Evolutionary conservation across 2,888 invertebrate genomes (phyloP), one percentile per base, ranked within the genome.

Genomic region (Agonum fuliginosum): DNA sequence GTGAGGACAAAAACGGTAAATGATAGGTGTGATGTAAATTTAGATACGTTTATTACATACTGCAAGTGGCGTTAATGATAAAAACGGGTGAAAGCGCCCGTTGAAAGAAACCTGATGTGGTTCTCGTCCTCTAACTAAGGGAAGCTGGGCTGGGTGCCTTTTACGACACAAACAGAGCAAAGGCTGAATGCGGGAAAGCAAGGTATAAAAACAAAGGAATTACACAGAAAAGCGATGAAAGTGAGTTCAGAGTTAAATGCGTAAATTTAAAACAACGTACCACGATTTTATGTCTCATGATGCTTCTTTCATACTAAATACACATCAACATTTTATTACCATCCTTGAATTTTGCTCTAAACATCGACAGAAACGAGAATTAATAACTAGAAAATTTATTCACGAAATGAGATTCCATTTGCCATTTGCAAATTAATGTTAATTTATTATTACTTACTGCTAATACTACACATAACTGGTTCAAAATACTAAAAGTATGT

Each of bases 151-250:
- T 27, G 58, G 48, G 58, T 62, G 58, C 58, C 58, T 27, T 62
- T 62, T 62, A 62, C 58, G 58, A 62, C 67, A 67, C 41, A 41
- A 67, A 41, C 41, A 67, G 37, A 67, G 22, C 41, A 67, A 20
- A 67, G 67, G 41, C 37, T 20, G 67, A 67, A 74, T 74, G 74
- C 74, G 74, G 74, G 67, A 75, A 75, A 75, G 65, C 48, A 75
- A 75, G 37, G 67, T 48, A 67, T 67, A 67, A 67, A 75, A 75
- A 75, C 67, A 75, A 75, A 75, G 75, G 51, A 75, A 75, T 75
- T 75, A 75, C 67, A 75, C 43, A 75, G 75, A 67, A 51, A 27
- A 48, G 46, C 67, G 75, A 75, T 75, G 75, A 67, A 67, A 67
- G 48, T 67, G 74, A 62, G 62, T 27, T 30, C 46, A 20, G 27